These are phyloP conservation scores for Epinephelus coioides DNA, from an alignment of 2,797 vertebrate genomes.

Conservation along the genomic window DNA sequence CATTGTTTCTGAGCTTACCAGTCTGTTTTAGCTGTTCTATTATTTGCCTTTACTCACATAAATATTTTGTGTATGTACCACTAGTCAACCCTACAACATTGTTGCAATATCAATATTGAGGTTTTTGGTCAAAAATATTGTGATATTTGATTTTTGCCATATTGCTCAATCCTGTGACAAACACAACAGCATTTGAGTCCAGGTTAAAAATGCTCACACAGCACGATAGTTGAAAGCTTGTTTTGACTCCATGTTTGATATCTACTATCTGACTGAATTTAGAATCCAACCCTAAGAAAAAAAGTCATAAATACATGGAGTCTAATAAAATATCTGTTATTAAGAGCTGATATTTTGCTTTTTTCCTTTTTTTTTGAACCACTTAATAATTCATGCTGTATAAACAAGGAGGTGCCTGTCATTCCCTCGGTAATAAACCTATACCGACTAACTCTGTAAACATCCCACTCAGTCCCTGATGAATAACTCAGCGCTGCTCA, in stretches of 20 bases:
- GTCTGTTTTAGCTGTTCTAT: too few species aligned
- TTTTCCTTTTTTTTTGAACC: conserved; percentile 9
- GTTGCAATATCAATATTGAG: too few species aligned
- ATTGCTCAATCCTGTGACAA: too few species aligned
- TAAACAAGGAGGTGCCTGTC: conserved; percentile 49
- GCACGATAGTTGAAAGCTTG: neutral
- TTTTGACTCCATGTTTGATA: conserved; percentile 15
- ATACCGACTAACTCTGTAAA: conserved; percentile 52
- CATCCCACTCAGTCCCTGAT: conserved; percentile 42
- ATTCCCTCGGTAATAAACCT: conserved; percentile 46
- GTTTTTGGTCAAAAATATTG: too few species aligned
- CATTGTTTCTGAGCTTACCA: too few species aligned
- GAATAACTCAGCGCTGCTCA: conserved; percentile 28
- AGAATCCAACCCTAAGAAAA: neutral
- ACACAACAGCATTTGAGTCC: neutral
- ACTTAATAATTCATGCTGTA: conserved; percentile 50
- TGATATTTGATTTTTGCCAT: too few species aligned
- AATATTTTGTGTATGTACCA: too few species aligned
- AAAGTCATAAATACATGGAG: neutral
- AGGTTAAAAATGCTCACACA: conserved; percentile 8
- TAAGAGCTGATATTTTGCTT: conserved; percentile 18
- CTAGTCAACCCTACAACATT: too few species aligned
- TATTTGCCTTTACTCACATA: too few species aligned
- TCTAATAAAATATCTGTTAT: conserved; percentile 10
- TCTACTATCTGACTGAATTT: conserved; percentile 13